A percentile compares a stretch with the other conserved stretches of the same genome.
phyloP scores from a whole-genome alignment of 1,140 invertebrate species.

The Drosophila aff. region DNA sequence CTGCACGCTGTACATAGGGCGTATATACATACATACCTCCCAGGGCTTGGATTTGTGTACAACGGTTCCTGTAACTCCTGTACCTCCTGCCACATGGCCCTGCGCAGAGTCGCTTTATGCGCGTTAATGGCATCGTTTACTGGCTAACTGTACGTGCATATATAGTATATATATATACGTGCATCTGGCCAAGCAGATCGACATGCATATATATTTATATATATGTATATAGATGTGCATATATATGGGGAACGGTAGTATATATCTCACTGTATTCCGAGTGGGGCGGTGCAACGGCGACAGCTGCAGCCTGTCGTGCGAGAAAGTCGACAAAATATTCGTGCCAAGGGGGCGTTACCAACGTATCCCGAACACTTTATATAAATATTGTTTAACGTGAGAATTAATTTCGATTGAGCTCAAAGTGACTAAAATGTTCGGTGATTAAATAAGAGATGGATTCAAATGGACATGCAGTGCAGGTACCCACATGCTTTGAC shows the following conservation, averaged over 20 bases:
- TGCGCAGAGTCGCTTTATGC: slow-evolving; percentile 79
- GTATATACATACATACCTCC: slow-evolving; percentile 12
- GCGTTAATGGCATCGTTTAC: slow-evolving; percentile 83
- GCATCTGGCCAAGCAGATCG: slow-evolving; percentile 13
- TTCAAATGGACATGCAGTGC: slow-evolving; percentile 10
- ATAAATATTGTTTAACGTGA: slow-evolving; percentile 33
- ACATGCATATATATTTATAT: slow-evolving; percentile 37
- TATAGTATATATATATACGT: not conserved
- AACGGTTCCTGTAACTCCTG: slow-evolving; percentile 4
- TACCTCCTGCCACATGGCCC: slow-evolving; percentile 34
- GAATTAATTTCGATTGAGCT: slow-evolving; percentile 15
- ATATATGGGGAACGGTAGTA: slow-evolving; percentile 10
- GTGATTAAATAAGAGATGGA: slow-evolving; percentile 20
- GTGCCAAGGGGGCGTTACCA: slow-evolving; percentile 49
- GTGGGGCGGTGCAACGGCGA: slow-evolving; percentile 46
- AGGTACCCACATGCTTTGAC: not conserved
- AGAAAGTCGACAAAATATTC: slow-evolving; percentile 27
- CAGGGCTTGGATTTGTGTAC: slow-evolving; percentile 34
- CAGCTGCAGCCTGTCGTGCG: slow-evolving; percentile 37
- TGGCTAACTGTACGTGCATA: slow-evolving; percentile 75
- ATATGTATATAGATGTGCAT: not conserved
- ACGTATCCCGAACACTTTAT: slow-evolving; percentile 35
- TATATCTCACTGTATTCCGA: slow-evolving; percentile 17
- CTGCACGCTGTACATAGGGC: slow-evolving; percentile 15
- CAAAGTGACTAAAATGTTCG: slow-evolving; percentile 39